Percentiles rank a stretch among this genome's conserved stretches.
Conservation (phyloP, 2,888 invertebrate genomes). For the Drosophila koepferae region DNA sequence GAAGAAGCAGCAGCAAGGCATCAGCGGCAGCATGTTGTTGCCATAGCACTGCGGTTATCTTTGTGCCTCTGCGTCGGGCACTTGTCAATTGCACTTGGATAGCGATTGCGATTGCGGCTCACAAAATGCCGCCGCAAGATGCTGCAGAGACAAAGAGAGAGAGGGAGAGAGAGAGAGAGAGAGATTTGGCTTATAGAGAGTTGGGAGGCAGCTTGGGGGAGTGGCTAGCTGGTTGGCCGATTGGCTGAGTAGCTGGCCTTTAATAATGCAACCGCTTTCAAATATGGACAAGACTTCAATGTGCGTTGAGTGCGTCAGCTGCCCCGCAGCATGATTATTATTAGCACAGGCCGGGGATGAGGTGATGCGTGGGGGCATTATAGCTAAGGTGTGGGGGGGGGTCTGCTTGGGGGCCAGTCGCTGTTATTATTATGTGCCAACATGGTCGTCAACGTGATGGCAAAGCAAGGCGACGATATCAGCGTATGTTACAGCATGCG, state of each 20-base stretch:
- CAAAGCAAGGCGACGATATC: conserved; percentile 63
- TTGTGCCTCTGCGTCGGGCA: conserved; percentile 27
- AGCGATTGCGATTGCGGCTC: conserved; percentile 16
- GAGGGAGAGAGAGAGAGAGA: not conserved
- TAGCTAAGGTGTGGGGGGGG: not conserved
- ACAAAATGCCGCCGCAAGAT: conserved; percentile 38
- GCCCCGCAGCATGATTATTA: conserved; percentile 42
- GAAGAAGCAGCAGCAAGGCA: not conserved
- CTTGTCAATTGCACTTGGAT: conserved; percentile 56
- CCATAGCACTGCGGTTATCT: conserved; percentile 33
- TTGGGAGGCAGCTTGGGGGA: not conserved
- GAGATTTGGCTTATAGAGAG: no score
- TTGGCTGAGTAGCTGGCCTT: conserved; percentile 3
- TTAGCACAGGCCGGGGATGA: conserved; percentile 22
- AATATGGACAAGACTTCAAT: conserved; percentile 18
- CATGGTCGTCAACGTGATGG: conserved; percentile 75
- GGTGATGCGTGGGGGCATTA: not conserved
- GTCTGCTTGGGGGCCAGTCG: conserved; percentile 10
- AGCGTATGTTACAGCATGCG: conserved; percentile 70
- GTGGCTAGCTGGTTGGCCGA: not conserved
- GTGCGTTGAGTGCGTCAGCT: conserved; percentile 25
- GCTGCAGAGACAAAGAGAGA: not conserved
- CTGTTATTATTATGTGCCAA: conserved; percentile 76
- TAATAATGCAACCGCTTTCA: conserved; percentile 23
- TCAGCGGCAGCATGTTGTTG: conserved; percentile 13